Conservation (phyloP, 53 echinoderm and acorn worm species). For the Holothuria leucospilota region DNA sequence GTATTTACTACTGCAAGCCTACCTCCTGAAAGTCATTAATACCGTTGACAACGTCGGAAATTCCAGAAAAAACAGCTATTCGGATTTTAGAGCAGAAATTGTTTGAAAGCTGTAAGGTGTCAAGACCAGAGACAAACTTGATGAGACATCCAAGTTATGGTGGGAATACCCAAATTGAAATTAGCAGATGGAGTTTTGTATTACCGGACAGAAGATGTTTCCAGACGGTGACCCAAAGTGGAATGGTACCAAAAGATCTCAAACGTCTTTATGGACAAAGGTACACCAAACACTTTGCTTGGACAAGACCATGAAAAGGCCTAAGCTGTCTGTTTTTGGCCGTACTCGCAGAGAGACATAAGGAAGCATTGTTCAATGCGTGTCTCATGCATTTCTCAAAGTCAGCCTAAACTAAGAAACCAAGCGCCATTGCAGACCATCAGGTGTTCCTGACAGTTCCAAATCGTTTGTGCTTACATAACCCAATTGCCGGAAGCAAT, state of each 20-base stretch:
- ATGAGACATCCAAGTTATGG: not conserved
- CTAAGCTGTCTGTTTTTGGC: conserved; percentile 17
- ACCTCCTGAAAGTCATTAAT: too few relatives aligned
- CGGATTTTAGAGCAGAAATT: not conserved
- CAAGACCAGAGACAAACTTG: not conserved
- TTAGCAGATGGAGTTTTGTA: not conserved
- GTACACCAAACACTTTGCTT: conserved; percentile 46
- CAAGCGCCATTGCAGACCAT: conserved; percentile 42
- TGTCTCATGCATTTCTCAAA: conserved; percentile 36
- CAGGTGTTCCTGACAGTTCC: conserved; percentile 15
- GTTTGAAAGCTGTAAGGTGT: not conserved
- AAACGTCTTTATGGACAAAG: conserved; percentile 24
- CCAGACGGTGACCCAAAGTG: conserved; percentile 17
- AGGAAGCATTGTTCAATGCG: conserved; percentile 1
- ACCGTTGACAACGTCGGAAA: too few relatives aligned
- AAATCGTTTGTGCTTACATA: conserved; percentile 56
- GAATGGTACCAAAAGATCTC: conserved; percentile 20
- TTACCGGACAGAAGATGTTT: not conserved
- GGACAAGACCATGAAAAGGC: conserved; percentile 40
- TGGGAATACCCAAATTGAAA: conserved; percentile 23
- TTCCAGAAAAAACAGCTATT: too few relatives aligned
- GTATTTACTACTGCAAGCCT: too few relatives aligned
- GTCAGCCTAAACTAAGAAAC: conserved; percentile 38
- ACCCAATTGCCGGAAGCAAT: conserved; percentile 21
- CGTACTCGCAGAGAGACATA: conserved; percentile 50